These are phyloP conservation scores for Callimico goeldii DNA, from an alignment of 2,797 vertebrate genomes.

Conservation along the genomic window DNA sequence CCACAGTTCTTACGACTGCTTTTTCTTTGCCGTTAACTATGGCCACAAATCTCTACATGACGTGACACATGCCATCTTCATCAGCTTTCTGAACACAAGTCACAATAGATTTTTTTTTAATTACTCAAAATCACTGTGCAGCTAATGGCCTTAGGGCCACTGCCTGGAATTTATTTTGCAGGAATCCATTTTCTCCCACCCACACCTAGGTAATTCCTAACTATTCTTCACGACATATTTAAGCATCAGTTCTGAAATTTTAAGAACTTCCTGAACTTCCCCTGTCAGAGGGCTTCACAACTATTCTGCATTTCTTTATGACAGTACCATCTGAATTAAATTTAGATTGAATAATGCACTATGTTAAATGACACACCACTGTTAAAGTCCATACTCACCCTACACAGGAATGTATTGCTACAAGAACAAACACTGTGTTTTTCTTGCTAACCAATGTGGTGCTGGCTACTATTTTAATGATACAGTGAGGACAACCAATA, in stretches of 20 bases:
- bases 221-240: neutral
- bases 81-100: neutral
- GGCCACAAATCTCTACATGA: neutral
- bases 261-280: neutral
- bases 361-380: neutral
- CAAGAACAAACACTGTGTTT: neutral
- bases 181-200: neutral
- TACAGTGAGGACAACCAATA: neutral
- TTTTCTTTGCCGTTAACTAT: neutral
- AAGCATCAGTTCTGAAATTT: neutral
- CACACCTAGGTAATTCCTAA: neutral
- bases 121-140: neutral
- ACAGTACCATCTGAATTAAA: neutral
- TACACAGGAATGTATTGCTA: neutral
- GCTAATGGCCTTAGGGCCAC: fast-evolving
- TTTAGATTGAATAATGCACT: neutral
- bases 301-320: neutral
- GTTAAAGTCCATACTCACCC: neutral
- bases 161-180: neutral
- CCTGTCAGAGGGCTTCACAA: neutral
- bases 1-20: neutral
- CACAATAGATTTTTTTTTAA: neutral
- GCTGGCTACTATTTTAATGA: neutral
- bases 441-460: neutral
- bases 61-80: neutral